A percentile compares a stretch with the other conserved stretches of the same genome.
Evolutionary conservation across 2,113 vertebrate genomes (phyloP).

Genomic region (Dipodomys ordii): DNA sequence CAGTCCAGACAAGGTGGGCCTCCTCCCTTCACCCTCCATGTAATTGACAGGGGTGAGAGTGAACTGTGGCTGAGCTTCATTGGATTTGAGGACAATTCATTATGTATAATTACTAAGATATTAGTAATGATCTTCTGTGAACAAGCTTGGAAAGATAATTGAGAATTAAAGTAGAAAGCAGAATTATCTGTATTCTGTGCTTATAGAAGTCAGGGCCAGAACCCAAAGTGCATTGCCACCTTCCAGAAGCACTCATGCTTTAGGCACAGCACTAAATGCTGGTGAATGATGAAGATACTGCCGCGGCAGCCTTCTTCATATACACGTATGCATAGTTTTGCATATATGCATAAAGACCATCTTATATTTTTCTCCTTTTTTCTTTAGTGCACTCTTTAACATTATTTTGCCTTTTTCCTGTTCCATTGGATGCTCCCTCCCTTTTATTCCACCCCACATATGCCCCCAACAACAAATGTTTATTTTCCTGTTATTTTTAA

Average conservation of each 20-base stretch:
- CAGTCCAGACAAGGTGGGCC: no score
- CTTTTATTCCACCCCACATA: no score
- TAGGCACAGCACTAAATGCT: no score
- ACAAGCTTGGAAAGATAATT: neutral
- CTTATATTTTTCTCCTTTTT: neutral
- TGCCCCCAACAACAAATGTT: no score
- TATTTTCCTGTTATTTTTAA: neutral
- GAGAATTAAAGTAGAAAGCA: neutral
- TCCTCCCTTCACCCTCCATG: neutral
- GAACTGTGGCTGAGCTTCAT: neutral
- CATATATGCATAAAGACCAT: no score
- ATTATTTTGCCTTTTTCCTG: neutral
- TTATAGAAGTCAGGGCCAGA: neutral
- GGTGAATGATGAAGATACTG: neutral
- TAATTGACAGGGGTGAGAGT: neutral
- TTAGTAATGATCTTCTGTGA: neutral
- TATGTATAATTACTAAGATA: neutral
- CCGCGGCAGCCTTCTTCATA: neutral
- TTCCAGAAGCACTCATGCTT: neutral
- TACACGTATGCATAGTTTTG: neutral
- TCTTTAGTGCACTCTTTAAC: neutral
- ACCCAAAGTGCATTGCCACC: no score
- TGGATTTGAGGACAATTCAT: neutral
- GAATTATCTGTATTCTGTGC: slow-evolving; percentile 9
- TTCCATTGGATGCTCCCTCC: neutral